phyloP scores from a whole-genome alignment of 2,113 vertebrate species.

The Bubo scandiacus region DNA sequence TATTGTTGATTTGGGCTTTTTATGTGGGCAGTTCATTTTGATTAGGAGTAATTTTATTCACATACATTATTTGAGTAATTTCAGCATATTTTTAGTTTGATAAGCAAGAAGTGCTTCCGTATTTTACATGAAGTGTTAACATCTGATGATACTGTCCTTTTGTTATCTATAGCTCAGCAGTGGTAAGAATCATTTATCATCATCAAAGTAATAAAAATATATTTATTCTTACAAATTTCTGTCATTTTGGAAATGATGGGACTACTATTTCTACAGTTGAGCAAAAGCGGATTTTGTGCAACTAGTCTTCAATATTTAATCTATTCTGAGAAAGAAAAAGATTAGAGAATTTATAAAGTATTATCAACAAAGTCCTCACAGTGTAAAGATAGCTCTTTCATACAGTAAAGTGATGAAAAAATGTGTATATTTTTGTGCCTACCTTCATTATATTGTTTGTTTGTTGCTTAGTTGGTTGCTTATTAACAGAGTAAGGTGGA shows the following conservation, averaged over 20 bases:
- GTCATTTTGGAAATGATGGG: background rate
- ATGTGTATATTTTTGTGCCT: background rate
- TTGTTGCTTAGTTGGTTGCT: background rate
- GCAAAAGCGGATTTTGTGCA: background rate
- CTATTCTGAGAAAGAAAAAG: background rate
- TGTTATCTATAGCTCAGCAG: background rate
- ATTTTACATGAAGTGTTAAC: slow-evolving; percentile 44
- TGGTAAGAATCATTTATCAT: background rate
- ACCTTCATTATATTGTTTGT: background rate
- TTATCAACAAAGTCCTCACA: background rate
- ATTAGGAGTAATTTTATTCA: slow-evolving; percentile 33
- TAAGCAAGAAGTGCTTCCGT: slow-evolving; percentile 25
- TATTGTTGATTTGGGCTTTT: slow-evolving; percentile 28
- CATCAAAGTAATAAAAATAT: background rate
- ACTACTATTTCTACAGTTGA: background rate
- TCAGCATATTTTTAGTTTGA: slow-evolving; percentile 40
- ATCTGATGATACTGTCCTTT: slow-evolving; percentile 18
- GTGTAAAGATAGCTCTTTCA: background rate
- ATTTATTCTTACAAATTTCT: background rate
- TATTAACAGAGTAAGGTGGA: background rate
- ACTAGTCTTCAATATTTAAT: background rate
- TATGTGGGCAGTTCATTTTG: slow-evolving; percentile 29
- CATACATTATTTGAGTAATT: slow-evolving; percentile 9
- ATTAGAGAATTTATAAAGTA: background rate
- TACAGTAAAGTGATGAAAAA: background rate